Conservation (phyloP, 2,797 vertebrate genomes). For the Crotalus adamanteus region DNA sequence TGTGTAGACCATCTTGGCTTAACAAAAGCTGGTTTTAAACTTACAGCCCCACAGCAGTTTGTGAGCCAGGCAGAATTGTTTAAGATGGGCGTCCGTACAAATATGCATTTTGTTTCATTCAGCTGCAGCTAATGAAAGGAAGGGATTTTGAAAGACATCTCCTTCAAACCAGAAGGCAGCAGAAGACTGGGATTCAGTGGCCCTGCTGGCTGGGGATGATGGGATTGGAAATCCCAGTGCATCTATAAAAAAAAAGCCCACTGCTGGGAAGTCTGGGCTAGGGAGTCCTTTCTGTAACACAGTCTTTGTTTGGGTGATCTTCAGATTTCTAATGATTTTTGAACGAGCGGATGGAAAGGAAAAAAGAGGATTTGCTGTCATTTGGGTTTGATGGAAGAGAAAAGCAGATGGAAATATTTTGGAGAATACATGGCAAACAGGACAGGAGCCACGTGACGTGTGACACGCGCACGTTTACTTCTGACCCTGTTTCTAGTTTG, state of each 20-base stretch:
- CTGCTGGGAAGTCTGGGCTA: background rate
- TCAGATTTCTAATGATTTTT: background rate
- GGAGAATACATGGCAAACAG: background rate
- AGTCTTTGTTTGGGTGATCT: background rate
- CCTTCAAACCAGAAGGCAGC: background rate
- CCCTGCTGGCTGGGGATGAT: too few relatives aligned
- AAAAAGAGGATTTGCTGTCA: background rate
- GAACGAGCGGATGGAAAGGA: background rate
- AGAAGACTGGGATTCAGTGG: too few relatives aligned
- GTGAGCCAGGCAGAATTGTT: background rate
- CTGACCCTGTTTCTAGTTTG: background rate
- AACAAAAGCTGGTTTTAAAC: background rate
- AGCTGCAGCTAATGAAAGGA: background rate
- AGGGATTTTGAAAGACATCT: background rate
- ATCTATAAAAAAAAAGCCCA: background rate
- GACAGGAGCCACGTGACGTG: fast-evolving
- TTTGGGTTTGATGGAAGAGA: background rate
- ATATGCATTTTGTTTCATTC: background rate
- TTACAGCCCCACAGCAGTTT: background rate
- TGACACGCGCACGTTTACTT: background rate
- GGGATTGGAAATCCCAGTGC: background rate
- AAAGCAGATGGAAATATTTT: background rate
- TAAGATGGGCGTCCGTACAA: background rate
- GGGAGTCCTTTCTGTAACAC: too few relatives aligned
- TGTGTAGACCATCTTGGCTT: background rate